Conservation (phyloP, 2,797 vertebrate genomes). For the Podarcis siculus region DNA sequence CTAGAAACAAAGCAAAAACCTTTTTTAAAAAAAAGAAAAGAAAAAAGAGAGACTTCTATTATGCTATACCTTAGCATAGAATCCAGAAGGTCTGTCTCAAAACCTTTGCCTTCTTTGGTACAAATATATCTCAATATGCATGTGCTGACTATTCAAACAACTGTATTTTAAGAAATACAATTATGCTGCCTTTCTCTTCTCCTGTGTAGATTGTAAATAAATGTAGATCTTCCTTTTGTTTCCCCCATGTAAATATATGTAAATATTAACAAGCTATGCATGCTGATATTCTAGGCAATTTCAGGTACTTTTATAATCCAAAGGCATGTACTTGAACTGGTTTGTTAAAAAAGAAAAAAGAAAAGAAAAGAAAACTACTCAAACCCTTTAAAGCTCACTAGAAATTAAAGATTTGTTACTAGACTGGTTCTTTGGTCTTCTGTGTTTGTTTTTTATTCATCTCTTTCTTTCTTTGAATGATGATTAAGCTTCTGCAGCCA, state of each 20-base stretch:
- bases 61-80: slow-evolving; percentile 85
- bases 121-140: slow-evolving; percentile 90
- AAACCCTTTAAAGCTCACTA: slow-evolving; percentile 78
- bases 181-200: slow-evolving; percentile 86
- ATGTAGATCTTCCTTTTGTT: slow-evolving; percentile 82
- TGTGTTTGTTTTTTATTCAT: slow-evolving; percentile 48
- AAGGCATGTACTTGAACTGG: slow-evolving; percentile 90
- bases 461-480: slow-evolving; percentile 12
- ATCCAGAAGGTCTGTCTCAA: slow-evolving; percentile 77
- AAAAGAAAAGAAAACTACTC: slow-evolving; percentile 73
- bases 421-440: slow-evolving; percentile 66
- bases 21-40: neutral
- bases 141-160: slow-evolving; percentile 86
- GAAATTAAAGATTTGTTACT: slow-evolving; percentile 85
- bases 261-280: slow-evolving; percentile 95
- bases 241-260: slow-evolving; percentile 93
- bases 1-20: slow-evolving; percentile 78
- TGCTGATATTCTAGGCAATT: slow-evolving; percentile 93
- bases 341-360: slow-evolving; percentile 79
- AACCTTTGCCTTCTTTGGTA: slow-evolving; percentile 80
- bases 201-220: slow-evolving; percentile 90
- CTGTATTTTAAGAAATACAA: slow-evolving; percentile 85
- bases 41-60: slow-evolving; percentile 73
- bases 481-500: neutral
- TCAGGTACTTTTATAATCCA: slow-evolving; percentile 99